A percentile compares a stretch with the other conserved stretches of the same genome.
Evolutionary conservation across 2,888 invertebrate genomes (phyloP).

Genomic region (Oxycera nigricornis): DNA sequence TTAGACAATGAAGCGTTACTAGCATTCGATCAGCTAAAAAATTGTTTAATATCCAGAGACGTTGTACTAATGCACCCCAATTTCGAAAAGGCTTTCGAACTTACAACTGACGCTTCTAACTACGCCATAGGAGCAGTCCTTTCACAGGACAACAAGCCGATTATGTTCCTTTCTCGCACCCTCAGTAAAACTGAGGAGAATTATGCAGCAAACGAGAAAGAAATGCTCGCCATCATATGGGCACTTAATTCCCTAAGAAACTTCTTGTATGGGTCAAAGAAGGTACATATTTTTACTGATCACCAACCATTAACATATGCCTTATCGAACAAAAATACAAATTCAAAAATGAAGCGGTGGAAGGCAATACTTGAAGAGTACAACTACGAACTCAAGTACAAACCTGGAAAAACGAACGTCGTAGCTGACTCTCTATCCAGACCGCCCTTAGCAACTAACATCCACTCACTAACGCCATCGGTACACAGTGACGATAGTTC

Average conservation of each 20-base stretch:
- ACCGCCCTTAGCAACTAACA: constrained; percentile 1
- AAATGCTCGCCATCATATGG: constrained; percentile 32
- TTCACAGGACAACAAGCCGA: neutral
- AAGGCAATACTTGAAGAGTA: constrained; percentile 44
- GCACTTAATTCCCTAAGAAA: neutral
- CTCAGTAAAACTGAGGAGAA: constrained; percentile 2
- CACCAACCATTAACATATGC: constrained; percentile 44
- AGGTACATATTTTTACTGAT: constrained; percentile 7
- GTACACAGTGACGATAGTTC: constrained; percentile 1
- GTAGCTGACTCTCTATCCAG: constrained; percentile 43
- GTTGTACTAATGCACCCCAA: neutral
- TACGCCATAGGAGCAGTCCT: constrained; percentile 1
- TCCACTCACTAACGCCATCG: neutral
- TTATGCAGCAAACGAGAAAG: constrained; percentile 30
- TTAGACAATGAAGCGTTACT: neutral
- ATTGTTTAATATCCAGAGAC: neutral
- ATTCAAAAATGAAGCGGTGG: constrained; percentile 47
- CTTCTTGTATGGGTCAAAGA: neutral
- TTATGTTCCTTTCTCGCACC: neutral
- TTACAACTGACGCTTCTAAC: constrained; percentile 2
- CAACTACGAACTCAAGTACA: constrained; percentile 22
- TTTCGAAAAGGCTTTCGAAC: neutral
- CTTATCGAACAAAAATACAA: constrained; percentile 47
- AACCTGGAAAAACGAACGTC: constrained; percentile 40
- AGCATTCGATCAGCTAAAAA: neutral